These are phyloP conservation scores for Ciconia stormi DNA, from an alignment of 2,113 vertebrate species.

Conservation along the genomic window DNA sequence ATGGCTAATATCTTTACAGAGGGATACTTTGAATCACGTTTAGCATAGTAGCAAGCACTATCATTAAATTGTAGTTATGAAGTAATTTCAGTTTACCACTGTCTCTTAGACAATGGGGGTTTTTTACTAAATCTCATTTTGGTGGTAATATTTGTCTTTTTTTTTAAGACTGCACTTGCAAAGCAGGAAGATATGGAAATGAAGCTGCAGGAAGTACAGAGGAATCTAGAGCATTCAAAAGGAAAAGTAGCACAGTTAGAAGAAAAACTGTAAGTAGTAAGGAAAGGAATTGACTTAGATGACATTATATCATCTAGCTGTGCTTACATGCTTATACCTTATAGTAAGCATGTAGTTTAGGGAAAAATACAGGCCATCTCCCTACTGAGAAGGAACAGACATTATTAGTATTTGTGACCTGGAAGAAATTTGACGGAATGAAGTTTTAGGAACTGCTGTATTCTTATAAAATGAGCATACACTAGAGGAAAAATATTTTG, in stretches of 20 bases:
- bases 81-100: neutral
- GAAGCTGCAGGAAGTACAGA: constrained; percentile 64
- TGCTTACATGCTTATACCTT: neutral
- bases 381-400: neutral
- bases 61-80: neutral
- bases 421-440: neutral
- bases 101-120: accelerated
- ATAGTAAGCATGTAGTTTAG: accelerated
- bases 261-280: constrained; percentile 74
- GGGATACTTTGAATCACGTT: neutral
- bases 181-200: constrained; percentile 72
- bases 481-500: too few relatives aligned
- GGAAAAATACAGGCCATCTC: neutral
- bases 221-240: constrained; percentile 63
- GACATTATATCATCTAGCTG: neutral
- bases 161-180: constrained; percentile 54
- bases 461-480: neutral
- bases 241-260: constrained; percentile 67
- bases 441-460: neutral
- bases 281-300: neutral
- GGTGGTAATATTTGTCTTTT: neutral
- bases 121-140: neutral
- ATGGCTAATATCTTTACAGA: neutral
- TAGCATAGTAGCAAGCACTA: neutral
- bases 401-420: neutral